Conservation (phyloP, 2,888 invertebrate species). For the Idaea biselata region DNA sequence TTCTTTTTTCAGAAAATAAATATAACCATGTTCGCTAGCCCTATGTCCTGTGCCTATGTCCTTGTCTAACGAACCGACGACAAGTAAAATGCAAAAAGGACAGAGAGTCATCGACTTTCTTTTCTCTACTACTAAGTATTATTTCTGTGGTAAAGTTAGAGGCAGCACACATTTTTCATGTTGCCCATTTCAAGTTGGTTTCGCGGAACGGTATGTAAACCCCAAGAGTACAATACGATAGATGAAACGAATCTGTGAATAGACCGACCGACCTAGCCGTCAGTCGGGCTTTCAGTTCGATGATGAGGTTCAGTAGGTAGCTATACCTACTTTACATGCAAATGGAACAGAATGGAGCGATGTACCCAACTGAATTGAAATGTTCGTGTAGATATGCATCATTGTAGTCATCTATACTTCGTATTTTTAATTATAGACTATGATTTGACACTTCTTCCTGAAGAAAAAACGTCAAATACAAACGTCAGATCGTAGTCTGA, state of each 20-base stretch:
- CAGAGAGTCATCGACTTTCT: too few species aligned
- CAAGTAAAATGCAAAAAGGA: too few species aligned
- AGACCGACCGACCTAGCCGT: neutral
- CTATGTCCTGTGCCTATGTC: too few species aligned
- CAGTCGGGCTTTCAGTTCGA: neutral
- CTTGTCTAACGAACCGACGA: too few species aligned
- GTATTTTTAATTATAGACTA: too few species aligned
- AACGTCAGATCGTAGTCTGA: too few species aligned
- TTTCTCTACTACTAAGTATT: too few species aligned
- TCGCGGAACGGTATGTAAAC: neutral
- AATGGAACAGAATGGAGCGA: slow-evolving; percentile 6
- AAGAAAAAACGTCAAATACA: too few species aligned
- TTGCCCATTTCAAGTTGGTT: slow-evolving; percentile 3
- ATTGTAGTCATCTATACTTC: too few species aligned
- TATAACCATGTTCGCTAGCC: too few species aligned
- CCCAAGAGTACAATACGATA: slow-evolving; percentile 3
- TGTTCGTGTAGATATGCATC: neutral
- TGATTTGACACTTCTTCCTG: too few species aligned
- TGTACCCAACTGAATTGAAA: slow-evolving; percentile 8
- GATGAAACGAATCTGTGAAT: slow-evolving; percentile 4
- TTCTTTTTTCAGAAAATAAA: too few species aligned
- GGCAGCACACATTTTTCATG: slow-evolving; percentile 3
- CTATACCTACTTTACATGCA: slow-evolving; percentile 4
- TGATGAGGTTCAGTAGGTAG: neutral
- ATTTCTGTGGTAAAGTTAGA: neutral